phyloP scores from a whole-genome alignment of 2,113 vertebrate species.

The Grammomys surdaster region DNA sequence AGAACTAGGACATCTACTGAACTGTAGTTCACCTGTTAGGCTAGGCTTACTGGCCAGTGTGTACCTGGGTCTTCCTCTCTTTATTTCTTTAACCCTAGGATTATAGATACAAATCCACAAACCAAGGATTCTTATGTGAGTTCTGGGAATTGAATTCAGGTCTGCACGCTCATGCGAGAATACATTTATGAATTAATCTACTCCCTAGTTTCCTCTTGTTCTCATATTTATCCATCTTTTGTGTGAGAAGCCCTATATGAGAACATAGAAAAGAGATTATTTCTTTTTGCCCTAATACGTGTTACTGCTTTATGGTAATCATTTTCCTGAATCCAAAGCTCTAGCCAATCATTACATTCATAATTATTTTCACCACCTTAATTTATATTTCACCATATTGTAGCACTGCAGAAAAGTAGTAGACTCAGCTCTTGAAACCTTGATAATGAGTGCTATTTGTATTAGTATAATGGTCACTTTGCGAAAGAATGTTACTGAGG shows the following conservation, averaged over 20 bases:
- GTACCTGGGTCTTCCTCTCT: neutral
- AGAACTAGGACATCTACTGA: neutral
- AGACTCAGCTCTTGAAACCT: neutral
- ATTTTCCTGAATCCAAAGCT: neutral
- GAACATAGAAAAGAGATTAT: neutral
- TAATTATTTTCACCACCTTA: neutral
- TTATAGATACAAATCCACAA: neutral
- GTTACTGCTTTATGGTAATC: neutral
- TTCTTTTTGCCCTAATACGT: neutral
- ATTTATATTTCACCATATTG: neutral
- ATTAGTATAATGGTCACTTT: neutral
- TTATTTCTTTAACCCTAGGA: neutral
- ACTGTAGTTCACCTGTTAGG: neutral
- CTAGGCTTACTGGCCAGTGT: neutral
- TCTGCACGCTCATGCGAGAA: neutral
- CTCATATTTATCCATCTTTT: neutral
- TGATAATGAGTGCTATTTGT: neutral
- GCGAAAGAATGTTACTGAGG: neutral
- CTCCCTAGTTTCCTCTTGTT: neutral
- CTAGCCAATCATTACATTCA: neutral
- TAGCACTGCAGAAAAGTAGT: neutral
- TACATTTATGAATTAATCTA: neutral
- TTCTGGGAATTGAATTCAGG: neutral
- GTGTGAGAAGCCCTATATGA: neutral
- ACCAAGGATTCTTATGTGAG: neutral